Base-by-base conservation (phyloP, 2,113 vertebrate genomes). In the Chloropsis hardwickii region DNA sequence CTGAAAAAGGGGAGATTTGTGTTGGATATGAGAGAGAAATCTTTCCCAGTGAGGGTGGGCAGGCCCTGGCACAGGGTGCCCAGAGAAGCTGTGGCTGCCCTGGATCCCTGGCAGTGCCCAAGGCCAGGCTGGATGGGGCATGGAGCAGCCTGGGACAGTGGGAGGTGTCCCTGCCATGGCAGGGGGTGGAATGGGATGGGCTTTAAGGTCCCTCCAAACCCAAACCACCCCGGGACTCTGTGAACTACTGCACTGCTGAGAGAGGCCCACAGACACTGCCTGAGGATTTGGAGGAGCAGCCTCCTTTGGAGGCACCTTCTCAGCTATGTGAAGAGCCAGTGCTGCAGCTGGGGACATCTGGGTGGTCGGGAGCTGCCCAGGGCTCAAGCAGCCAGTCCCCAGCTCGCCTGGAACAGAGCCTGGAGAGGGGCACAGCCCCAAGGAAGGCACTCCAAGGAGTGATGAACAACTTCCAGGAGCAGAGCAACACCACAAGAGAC, bases 301-400 rank as follows among this genome's bases (percentile, higher is more conserved):
- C 42, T 64, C 33, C 62, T 67, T 37, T 45, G 58, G 45, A 73
- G 45, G 54, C 69, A 37, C 44, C 27, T 48, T 44, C 70, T 54
- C 31, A 53, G 86, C 57, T 71, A 9, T 12, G 2, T 4, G 25
- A 65, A 61, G 31, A 53, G 1, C 16, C 70, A 53, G 56, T 21
- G 50, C 37, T 77, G 56, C 45, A 29, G 20, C 19, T 62, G 56
- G n/a, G 56, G n/a, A 70, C 21, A 33, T 33, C 0, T 0, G 1
- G 15, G 31, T 10, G n/a, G 23, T 20, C 44, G 40, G 24, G 64
- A 58, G 78, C 58, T 66, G 57, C 57, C 54, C 1, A 1, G 61
- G 51, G 27, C 50, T 67, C 6, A 12, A 62, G 47, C 5, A 33
- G 61, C 66, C 37, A 50, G 25, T 8, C 19, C 78, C 57, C 33